Percentiles rank a stretch among this genome's conserved stretches.
These are phyloP conservation scores for Rotaria sp. DNA, from an alignment of 2,888 invertebrate species.

Conservation along the genomic window DNA sequence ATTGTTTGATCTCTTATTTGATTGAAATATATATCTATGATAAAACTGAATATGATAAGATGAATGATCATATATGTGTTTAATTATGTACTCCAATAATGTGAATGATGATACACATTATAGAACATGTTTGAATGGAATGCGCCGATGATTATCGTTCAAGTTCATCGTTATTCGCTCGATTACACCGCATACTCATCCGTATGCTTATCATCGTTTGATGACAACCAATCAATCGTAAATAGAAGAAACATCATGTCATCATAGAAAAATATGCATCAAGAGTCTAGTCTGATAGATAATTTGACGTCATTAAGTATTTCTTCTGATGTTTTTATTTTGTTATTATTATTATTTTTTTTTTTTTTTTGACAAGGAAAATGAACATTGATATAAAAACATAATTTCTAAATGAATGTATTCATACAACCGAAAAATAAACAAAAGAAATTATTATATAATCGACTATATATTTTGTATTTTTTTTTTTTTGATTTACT, in stretches of 20 bases:
- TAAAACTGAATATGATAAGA: not conserved
- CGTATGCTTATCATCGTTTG: not conserved
- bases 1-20: not conserved
- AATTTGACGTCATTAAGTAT: not conserved
- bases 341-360: no score
- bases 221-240: constrained; percentile 4
- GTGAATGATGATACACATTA: not conserved
- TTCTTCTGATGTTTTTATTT: not conserved
- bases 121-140: not conserved
- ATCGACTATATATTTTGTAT: not conserved
- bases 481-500: no score
- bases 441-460: not conserved
- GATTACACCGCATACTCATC: constrained; percentile 1
- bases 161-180: constrained; percentile 24
- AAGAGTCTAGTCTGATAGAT: not conserved
- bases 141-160: constrained; percentile 10
- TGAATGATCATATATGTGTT: not conserved
- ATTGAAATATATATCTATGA: not conserved
- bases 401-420: no score
- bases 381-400: not conserved
- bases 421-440: no score
- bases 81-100: not conserved
- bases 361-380: not conserved
- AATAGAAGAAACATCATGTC: constrained; percentile 24
- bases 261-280: not conserved